These are phyloP conservation scores for Florisuga fusca DNA, from an alignment of 2,797 vertebrate genomes.

Conservation along the genomic window DNA sequence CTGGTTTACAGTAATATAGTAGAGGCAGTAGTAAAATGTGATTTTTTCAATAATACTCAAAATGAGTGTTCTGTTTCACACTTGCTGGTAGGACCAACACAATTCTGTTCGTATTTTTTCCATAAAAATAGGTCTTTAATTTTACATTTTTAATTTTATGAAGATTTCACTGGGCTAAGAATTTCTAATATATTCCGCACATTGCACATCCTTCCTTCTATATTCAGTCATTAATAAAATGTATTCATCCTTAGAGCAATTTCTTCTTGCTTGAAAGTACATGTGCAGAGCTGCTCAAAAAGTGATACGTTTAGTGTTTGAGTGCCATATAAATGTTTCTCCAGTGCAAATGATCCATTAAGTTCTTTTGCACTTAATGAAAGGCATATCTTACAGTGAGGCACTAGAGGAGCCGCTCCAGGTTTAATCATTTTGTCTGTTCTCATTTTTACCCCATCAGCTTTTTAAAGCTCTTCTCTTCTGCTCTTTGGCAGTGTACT, in stretches of 20 bases:
- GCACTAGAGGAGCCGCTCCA: constrained; percentile 15
- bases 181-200: background rate
- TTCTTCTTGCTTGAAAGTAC: background rate
- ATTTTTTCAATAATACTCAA: background rate
- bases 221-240: background rate
- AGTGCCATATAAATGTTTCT: constrained; percentile 20
- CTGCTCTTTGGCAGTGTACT: background rate
- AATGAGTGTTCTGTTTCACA: background rate
- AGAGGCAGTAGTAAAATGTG: background rate
- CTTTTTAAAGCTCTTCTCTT: constrained; percentile 10
- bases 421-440: constrained; percentile 44
- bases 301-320: background rate
- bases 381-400: constrained; percentile 36
- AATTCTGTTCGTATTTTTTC: background rate
- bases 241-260: background rate
- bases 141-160: background rate
- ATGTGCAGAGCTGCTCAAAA: background rate
- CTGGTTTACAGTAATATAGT: background rate
- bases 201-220: background rate
- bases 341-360: constrained; percentile 47
- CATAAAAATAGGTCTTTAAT: background rate
- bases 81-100: background rate
- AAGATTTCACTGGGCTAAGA: background rate
- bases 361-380: constrained; percentile 60
- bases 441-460: constrained; percentile 13